phyloP scores from a whole-genome alignment of 1,140 invertebrate species.

The Bombus picipes region DNA sequence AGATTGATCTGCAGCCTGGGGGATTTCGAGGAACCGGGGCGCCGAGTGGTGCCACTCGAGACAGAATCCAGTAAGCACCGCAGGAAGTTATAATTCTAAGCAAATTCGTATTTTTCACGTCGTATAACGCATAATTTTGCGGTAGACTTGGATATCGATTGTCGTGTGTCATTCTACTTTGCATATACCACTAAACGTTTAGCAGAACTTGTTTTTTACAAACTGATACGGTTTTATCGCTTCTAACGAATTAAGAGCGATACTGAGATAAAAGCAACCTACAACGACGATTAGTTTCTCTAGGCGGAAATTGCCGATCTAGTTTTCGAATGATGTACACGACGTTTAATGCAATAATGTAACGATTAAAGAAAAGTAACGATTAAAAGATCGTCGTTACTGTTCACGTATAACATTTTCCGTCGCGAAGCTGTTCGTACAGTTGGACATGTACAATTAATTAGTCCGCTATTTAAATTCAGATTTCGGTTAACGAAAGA shows the following conservation, averaged over 20 bases:
- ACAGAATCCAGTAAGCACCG: not conserved
- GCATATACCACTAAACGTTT: not conserved
- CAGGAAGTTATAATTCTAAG: not conserved
- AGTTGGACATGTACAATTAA: not conserved
- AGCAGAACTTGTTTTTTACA: not conserved
- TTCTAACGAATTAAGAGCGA: not conserved
- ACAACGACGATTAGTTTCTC: not conserved
- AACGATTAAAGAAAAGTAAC: not conserved
- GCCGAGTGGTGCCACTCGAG: not conserved
- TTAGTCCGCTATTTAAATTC: not conserved
- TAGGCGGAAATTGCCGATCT: not conserved
- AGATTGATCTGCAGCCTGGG: conserved; percentile 18
- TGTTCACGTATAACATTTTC: not conserved
- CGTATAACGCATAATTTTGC: too few relatives aligned
- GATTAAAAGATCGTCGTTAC: not conserved
- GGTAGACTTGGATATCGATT: not conserved
- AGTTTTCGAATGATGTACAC: not conserved
- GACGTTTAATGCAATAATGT: not conserved
- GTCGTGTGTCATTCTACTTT: not conserved
- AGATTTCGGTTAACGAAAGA: not conserved
- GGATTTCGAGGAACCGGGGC: conserved; percentile 10
- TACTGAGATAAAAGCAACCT: not conserved
- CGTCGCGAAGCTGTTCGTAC: too few relatives aligned
- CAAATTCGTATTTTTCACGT: not conserved
- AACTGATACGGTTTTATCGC: not conserved